Conservation (phyloP, 2,888 invertebrate species). For the Smittia aterrima region DNA sequence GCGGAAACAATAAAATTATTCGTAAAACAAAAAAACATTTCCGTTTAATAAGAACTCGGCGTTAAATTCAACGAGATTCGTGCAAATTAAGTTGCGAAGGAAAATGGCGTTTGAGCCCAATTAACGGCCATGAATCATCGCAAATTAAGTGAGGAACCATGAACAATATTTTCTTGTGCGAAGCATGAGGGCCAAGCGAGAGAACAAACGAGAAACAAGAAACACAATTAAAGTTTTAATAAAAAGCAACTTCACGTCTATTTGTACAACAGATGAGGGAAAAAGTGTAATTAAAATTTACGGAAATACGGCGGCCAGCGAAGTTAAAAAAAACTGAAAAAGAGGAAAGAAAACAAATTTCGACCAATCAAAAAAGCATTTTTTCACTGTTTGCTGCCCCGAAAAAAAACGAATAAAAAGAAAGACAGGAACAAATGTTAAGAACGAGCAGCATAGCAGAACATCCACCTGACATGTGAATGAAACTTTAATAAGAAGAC, state of each 20-base stretch:
- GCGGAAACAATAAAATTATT: too few relatives aligned
- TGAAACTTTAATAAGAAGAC: conserved; percentile 28
- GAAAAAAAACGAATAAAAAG: neutral
- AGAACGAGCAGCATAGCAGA: conserved; percentile 25
- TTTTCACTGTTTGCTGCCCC: neutral
- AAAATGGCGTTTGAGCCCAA: neutral
- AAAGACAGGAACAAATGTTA: neutral
- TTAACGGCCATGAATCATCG: neutral
- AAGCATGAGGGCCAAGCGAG: too few relatives aligned
- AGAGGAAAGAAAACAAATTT: conserved; percentile 1
- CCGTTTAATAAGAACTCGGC: too few relatives aligned
- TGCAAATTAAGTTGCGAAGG: too few relatives aligned
- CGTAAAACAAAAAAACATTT: too few relatives aligned
- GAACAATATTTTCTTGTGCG: too few relatives aligned
- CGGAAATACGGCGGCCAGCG: neutral
- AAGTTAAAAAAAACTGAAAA: neutral
- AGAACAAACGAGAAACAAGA: too few relatives aligned
- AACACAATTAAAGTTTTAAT: too few relatives aligned
- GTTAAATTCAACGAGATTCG: too few relatives aligned
- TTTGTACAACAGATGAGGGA: conserved; percentile 19
- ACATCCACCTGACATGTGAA: conserved; percentile 41
- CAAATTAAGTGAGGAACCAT: neutral
- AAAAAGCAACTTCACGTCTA: too few relatives aligned
- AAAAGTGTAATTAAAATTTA: conserved; percentile 31
- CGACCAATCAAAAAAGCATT: conserved; percentile 36